These are phyloP conservation scores for Chrysogorgia sp. DNA, from an alignment of 92 coral and sea anemone species.

Conservation along the genomic window DNA sequence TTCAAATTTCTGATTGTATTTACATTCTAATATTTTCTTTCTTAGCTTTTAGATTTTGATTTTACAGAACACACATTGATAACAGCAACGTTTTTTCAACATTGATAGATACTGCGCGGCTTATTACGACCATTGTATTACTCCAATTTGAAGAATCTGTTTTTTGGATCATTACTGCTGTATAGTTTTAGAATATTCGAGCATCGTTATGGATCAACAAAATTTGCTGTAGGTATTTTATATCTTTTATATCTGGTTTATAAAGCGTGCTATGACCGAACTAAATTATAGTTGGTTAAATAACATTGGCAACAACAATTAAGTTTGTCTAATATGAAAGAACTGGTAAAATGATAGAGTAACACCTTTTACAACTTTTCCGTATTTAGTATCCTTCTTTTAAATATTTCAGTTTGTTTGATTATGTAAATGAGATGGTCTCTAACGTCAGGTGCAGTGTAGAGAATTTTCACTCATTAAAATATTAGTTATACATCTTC, in stretches of 20 bases:
- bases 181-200: slow-evolving; percentile 89
- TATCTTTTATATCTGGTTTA: background rate
- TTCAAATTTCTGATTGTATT: background rate
- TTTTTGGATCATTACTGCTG: slow-evolving; percentile 87
- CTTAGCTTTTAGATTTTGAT: background rate
- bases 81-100: background rate
- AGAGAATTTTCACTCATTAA: too few relatives aligned
- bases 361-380: too few relatives aligned
- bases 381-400: too few relatives aligned
- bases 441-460: too few relatives aligned
- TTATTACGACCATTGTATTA: slow-evolving; percentile 71
- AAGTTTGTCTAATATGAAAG: too few relatives aligned
- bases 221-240: slow-evolving; percentile 76
- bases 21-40: background rate
- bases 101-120: slow-evolving; percentile 69
- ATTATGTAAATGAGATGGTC: too few relatives aligned
- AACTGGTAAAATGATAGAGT: too few relatives aligned
- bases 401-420: too few relatives aligned
- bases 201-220: slow-evolving; percentile 87
- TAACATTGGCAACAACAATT: too few relatives aligned
- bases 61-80: background rate
- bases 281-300: too few relatives aligned
- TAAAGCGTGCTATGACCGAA: background rate
- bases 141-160: slow-evolving; percentile 75
- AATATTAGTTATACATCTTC: too few relatives aligned